These are phyloP conservation scores for Oenanthe oenanthe DNA, from an alignment of 2,113 vertebrate genomes.

Conservation along the genomic window DNA sequence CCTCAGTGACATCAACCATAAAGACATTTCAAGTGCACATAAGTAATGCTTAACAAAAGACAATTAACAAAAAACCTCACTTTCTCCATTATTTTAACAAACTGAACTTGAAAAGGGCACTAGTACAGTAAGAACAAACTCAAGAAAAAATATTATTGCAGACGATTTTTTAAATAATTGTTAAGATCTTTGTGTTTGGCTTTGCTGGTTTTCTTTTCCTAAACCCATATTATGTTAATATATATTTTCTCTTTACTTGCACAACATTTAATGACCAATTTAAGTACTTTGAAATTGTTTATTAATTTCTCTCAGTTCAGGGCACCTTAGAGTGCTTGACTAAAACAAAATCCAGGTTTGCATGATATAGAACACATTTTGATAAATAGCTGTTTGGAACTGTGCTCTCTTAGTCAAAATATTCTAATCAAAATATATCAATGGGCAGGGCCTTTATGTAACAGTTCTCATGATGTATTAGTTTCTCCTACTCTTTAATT, in stretches of 20 bases:
- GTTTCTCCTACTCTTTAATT: neutral
- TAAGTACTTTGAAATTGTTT: neutral
- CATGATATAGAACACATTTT: neutral
- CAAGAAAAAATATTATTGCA: neutral
- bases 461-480: neutral
- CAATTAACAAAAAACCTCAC: neutral
- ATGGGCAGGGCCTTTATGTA: neutral
- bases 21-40: neutral
- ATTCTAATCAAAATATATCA: neutral
- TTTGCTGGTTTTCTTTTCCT: neutral
- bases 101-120: neutral
- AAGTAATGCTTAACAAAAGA: neutral
- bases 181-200: neutral
- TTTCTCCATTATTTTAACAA: neutral
- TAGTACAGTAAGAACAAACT: neutral
- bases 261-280: neutral
- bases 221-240: neutral
- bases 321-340: neutral
- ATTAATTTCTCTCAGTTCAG: neutral
- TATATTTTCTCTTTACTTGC: neutral
- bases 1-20: neutral
- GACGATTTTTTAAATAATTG: neutral
- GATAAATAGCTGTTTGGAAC: neutral
- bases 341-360: neutral
- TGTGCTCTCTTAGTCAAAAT: neutral